Evolutionary conservation across 2,888 invertebrate species (phyloP), one percentile per base, ranked within the genome.

Genomic region (Gymnoscelis rufifasciata): DNA sequence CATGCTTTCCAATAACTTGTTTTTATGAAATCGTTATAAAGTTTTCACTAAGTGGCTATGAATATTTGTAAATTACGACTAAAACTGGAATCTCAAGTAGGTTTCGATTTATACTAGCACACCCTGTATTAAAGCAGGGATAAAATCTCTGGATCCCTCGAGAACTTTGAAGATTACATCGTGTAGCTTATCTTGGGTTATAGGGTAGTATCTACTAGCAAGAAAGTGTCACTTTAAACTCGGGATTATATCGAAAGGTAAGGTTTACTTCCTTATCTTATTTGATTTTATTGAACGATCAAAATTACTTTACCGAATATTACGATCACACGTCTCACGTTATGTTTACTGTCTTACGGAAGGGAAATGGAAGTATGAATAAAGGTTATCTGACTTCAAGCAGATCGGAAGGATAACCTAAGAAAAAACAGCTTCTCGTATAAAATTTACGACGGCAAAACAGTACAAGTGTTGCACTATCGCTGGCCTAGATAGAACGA

Each of bases 81-180:
- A 10, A 12, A 19, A 33, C 2, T 35, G 15, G 12, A 23, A 29
- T 39, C 19, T 7, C 29, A 8, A 38, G 8, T 29, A 29, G 11
- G 29, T 29, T 19, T 29, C 19, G 35, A 35, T 35, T 19, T 33
- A 19, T 33, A 19, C 15, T 29, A 24, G 28, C 13, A 15, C 39
- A 47, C 36, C 43, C 43, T 43, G 35, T 47, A 38, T 15, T 33
- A 35, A 23, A 29, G 38, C n/a, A 35, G 10, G 39, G 47, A 49
- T 49, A 44, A 37, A 40, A 49, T 49, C 48, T 48, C 30, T 40
- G 40, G 40, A 31, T 38, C 48, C 44, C 44, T 48, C 3, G 29
- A 41, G 43, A 47, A 47, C 43, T 47, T 43, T 27, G 38, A 26
- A 47, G 48, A 49, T 49, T 49, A 49, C 40, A 40, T 49, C 40